These are phyloP conservation scores for Apus apus DNA, from an alignment of 2,113 vertebrate genomes.

Conservation along the genomic window DNA sequence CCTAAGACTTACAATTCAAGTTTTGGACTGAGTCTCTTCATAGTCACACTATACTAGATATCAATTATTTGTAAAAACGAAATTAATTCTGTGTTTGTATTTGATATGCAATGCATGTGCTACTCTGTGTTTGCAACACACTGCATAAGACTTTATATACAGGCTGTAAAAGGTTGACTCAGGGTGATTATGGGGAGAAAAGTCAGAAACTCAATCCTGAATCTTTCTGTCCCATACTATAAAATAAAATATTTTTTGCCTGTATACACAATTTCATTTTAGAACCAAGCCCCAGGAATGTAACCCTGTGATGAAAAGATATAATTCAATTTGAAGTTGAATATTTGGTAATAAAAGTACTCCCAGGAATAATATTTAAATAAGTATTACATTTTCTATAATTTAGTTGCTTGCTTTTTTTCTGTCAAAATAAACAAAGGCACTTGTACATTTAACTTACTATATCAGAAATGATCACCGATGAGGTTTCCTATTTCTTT, in stretches of 20 bases:
- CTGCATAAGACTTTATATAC: not conserved
- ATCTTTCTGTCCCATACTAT: slow-evolving; percentile 35
- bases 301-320: slow-evolving; percentile 44
- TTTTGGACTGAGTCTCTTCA: not conserved
- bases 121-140: not conserved
- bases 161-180: not conserved
- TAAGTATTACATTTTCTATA: slow-evolving; percentile 71
- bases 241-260: slow-evolving; percentile 57
- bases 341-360: slow-evolving; percentile 71
- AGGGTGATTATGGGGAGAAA: not conserved
- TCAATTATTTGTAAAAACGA: not conserved
- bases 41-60: not conserved
- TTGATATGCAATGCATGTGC: not conserved
- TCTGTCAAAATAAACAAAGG: slow-evolving; percentile 69
- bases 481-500: slow-evolving; percentile 57
- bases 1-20: not conserved
- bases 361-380: slow-evolving; percentile 79
- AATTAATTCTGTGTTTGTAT: not conserved
- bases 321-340: slow-evolving; percentile 72
- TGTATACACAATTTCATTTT: slow-evolving; percentile 60
- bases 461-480: slow-evolving; percentile 20
- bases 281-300: slow-evolving; percentile 67
- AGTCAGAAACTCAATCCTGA: slow-evolving; percentile 50
- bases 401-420: slow-evolving; percentile 60
- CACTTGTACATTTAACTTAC: slow-evolving; percentile 11